A percentile compares a stretch with the other conserved stretches of the same genome.
These are phyloP conservation scores for Pyxicephalus adspersus DNA, from an alignment of 2,113 vertebrate genomes.

Conservation along the genomic window DNA sequence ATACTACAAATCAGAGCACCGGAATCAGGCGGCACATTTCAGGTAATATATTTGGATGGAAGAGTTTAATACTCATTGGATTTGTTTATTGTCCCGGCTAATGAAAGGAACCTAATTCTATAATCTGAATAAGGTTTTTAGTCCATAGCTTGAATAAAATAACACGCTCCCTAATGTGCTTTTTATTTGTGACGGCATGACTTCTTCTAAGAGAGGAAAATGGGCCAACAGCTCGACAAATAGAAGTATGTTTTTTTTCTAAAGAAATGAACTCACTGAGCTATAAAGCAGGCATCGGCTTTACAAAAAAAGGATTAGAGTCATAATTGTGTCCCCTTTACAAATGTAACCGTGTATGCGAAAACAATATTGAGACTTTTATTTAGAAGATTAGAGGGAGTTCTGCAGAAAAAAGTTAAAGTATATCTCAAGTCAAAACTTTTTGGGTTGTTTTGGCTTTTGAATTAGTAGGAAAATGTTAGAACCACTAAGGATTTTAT, in stretches of 20 bases:
- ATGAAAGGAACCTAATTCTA: constrained; percentile 50
- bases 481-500: too few relatives aligned
- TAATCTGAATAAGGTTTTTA: constrained; percentile 46
- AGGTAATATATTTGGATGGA: constrained; percentile 43
- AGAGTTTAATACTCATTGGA: constrained; percentile 47
- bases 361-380: not conserved
- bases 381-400: too few relatives aligned
- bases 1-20: not conserved
- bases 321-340: constrained; percentile 1
- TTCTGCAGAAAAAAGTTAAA: too few relatives aligned
- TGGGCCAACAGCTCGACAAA: constrained; percentile 11
- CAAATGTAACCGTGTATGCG: constrained; percentile 18
- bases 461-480: too few relatives aligned
- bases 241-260: constrained; percentile 13
- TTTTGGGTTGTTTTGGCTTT: too few relatives aligned
- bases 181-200: constrained; percentile 46
- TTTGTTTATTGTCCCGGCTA: constrained; percentile 43
- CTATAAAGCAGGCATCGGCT: constrained; percentile 4
- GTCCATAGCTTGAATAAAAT: constrained; percentile 32
- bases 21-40: not conserved
- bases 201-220: constrained; percentile 29
- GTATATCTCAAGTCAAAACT: too few relatives aligned
- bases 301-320: constrained; percentile 17
- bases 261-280: constrained; percentile 31
- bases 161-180: constrained; percentile 45